Evolutionary conservation across 2,888 invertebrate species (phyloP), one percentile per base, ranked within the genome.

Genomic region (Rosalia funebris): DNA sequence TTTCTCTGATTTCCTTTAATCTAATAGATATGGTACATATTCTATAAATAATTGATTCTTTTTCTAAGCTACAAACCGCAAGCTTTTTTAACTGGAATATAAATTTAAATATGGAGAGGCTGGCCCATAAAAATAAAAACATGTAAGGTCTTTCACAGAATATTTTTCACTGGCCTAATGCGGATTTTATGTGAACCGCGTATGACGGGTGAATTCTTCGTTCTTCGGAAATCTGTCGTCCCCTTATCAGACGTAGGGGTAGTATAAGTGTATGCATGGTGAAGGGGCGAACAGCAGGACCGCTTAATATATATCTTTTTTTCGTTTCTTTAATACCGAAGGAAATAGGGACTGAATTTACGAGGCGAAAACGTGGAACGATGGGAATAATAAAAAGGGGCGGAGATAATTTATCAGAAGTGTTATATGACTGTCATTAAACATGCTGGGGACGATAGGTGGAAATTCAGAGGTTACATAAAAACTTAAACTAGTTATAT

Each of bases 181-280:
- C 60, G 55, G 61, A 61, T 66, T 66, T 66, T 63, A 63, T 63
- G 66, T 61, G 63, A 45, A 54, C 17, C 48, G 63, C 48, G 63
- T 57, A 60, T 54, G 66, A 58, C 53, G 57, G 60, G 60, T 54
- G 61, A 62, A 65, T 65, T 65, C 62, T 55, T 48, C 50, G 44
- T 65, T 65, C 62, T 55, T 48, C 50, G 44, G 60, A 55, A 46
- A 57, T 61, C 65, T 62, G 62, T 62, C 62, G 57, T 62, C 55
- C 65, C 61, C 62, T 62, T 62, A 65, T 65, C 65, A 65, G 61
- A 58, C 50, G 20, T 15, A 20, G 25, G 50, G 50, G 37, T 39
- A 25, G 53, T 41, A 20, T 39, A 39, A 53, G 42, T 42, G 50
- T 50, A 53, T 41, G 15, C 53, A 32, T 42, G 41, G 25, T 16